These are phyloP conservation scores for Salvelinus namaycush DNA, from an alignment of 2,113 vertebrate species.

Conservation along the genomic window DNA sequence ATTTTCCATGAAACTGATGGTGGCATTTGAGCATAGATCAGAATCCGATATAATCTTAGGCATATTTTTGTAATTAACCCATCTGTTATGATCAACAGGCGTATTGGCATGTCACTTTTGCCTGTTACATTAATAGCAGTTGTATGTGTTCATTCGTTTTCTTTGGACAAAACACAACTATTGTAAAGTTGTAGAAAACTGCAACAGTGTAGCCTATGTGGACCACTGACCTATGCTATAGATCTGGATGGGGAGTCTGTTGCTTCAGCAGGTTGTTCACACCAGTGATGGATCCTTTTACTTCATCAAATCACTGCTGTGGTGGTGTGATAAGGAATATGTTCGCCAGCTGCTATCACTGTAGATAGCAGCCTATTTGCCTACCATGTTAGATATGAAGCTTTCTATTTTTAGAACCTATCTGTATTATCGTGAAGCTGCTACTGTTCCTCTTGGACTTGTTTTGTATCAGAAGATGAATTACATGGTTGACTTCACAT, in stretches of 20 bases:
- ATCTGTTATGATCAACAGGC: background rate
- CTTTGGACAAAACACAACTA: no score
- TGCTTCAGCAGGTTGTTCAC: background rate
- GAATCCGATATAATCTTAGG: background rate
- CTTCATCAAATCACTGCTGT: background rate
- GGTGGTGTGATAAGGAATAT: conserved; percentile 5
- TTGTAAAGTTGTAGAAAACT: no score
- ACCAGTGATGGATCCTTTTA: background rate
- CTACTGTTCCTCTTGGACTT: conserved; percentile 19
- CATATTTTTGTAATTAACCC: background rate
- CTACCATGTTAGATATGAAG: background rate
- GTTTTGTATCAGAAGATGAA: conserved; percentile 1
- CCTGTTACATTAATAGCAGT: background rate
- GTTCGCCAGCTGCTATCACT: background rate
- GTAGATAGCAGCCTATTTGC: conserved; percentile 1
- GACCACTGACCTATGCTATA: no score
- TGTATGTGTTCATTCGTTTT: no score
- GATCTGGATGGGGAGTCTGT: no score
- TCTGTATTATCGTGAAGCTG: conserved; percentile 13
- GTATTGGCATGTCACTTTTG: background rate
- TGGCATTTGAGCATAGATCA: background rate
- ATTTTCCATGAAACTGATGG: background rate
- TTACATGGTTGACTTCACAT: background rate
- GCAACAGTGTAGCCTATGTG: no score
- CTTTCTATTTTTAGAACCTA: background rate